Evolutionary conservation across 2,113 vertebrate genomes (phyloP).

Genomic region (Lagopus leucura): DNA sequence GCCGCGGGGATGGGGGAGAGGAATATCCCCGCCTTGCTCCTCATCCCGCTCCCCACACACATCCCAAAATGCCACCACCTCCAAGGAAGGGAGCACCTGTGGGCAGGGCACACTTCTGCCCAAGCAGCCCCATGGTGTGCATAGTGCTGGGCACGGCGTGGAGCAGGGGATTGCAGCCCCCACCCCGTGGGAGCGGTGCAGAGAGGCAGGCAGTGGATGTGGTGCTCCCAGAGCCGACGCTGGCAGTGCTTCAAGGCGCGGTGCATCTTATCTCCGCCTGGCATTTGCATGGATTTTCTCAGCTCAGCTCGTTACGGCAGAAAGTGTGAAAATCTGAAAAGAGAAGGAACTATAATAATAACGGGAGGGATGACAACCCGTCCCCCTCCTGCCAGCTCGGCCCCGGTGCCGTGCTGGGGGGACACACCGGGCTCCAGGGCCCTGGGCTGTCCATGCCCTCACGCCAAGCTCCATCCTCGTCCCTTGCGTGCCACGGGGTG

Average conservation of each 20-base stretch:
- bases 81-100: neutral
- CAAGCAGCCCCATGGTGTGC: too few relatives aligned
- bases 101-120: neutral
- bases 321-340: conserved; percentile 72
- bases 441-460: neutral
- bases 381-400: conserved; percentile 18
- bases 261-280: conserved; percentile 50
- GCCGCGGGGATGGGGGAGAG: conserved; percentile 28
- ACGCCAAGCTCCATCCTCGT: neutral
- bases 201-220: neutral
- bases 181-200: neutral
- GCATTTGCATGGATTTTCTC: conserved; percentile 59
- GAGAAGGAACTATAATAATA: conserved; percentile 59
- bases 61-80: conserved; percentile 59
- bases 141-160: too few relatives aligned
- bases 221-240: neutral
- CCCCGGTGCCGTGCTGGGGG: neutral
- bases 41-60: neutral
- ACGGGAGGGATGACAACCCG: conserved; percentile 60
- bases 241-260: conserved; percentile 54
- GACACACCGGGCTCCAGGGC: too few relatives aligned
- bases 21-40: conserved; percentile 28
- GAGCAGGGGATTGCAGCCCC: too few relatives aligned
- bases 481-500: rapidly evolving
- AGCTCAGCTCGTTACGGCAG: conserved; percentile 54